Evolutionary conservation across 2,888 invertebrate genomes (phyloP), one percentile per base, ranked within the genome.

Genomic region (Pecten maximus): DNA sequence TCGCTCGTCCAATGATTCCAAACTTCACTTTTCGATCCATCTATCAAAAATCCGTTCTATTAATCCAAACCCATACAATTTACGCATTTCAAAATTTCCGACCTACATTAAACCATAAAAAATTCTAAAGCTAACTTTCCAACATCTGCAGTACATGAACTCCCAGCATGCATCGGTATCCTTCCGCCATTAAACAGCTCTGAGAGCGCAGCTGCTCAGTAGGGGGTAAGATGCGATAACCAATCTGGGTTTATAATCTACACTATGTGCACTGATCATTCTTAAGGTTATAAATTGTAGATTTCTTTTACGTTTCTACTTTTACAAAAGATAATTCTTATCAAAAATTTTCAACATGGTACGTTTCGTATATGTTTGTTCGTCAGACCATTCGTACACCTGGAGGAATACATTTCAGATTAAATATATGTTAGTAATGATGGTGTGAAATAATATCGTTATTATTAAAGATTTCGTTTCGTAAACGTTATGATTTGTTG

Each of bases 91-190:
- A 10, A 60, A 3, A n/a, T n/a, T 2, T 6, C 1, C 28, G 12
- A 28, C 16, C n/a, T 60, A 6, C 15, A 54, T 48, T n/a, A 40
- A n/a, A 16, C 19, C 15, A 48, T 23, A 19, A 15, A 88, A 8
- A 54, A 4, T 6, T 19, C 54, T 54, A n/a, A 15, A 28, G 23
- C 44, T 40, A 40, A 39, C 88, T 40, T 6, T 54, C 40, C 40
- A 88, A 88, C 54, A 40, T 88, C 39, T 40, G 60, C 40, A 88
- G 88, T 48, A 54, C 40, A 35, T n/a, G 88, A 88, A 23, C 54
- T 74, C 88, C 60, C 4, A 54, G 54, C 40, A 54, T 54, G 60
- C 40, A 40, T 28, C 54, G 54, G 40, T 39, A 28, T 60, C n/a
- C 54, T 28, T 39, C 12, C 40, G 54, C 74, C 23, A 40, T 40